These are phyloP conservation scores for Sturnira hondurensis DNA, from an alignment of 2,113 vertebrate species.

Conservation along the genomic window DNA sequence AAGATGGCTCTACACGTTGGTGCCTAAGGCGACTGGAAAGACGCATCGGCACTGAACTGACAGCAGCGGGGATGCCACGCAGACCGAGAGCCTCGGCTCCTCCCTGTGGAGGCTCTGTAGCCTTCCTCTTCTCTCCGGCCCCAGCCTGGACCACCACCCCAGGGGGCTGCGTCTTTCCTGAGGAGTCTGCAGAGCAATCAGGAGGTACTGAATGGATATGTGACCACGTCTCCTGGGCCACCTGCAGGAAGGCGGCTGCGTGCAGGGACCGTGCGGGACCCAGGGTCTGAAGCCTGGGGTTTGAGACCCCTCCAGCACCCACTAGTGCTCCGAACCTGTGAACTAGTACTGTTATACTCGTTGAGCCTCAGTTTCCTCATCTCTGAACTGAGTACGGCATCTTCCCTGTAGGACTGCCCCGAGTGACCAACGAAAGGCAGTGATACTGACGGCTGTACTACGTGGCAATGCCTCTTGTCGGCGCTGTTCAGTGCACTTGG, in stretches of 20 bases:
- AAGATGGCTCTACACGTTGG: not conserved
- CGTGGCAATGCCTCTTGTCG: not conserved
- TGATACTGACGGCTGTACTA: not conserved
- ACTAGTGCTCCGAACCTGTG: not conserved
- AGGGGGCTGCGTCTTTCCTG: not conserved
- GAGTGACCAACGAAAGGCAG: not conserved
- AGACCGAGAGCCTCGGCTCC: not conserved
- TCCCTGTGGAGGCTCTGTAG: not conserved
- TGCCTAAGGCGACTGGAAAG: not conserved
- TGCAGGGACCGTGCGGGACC: not conserved
- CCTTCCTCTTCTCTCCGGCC: not conserved
- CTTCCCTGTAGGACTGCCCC: not conserved
- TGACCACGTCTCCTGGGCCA: not conserved
- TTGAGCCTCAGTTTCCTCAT: not conserved
- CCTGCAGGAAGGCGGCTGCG: not conserved
- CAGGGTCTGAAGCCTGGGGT: not conserved
- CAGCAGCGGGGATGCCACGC: accelerated
- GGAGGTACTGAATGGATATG: not conserved
- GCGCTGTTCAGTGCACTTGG: not conserved
- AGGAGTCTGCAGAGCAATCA: not conserved
- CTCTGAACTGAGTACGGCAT: not conserved
- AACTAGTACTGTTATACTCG: not conserved
- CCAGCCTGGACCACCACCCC: not conserved
- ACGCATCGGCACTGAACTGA: not conserved
- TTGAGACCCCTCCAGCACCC: not conserved